Percentiles rank a stretch among this genome's conserved stretches.
phyloP scores from a whole-genome alignment of 1,140 invertebrate genomes.

The Leptoteleia sp. region DNA sequence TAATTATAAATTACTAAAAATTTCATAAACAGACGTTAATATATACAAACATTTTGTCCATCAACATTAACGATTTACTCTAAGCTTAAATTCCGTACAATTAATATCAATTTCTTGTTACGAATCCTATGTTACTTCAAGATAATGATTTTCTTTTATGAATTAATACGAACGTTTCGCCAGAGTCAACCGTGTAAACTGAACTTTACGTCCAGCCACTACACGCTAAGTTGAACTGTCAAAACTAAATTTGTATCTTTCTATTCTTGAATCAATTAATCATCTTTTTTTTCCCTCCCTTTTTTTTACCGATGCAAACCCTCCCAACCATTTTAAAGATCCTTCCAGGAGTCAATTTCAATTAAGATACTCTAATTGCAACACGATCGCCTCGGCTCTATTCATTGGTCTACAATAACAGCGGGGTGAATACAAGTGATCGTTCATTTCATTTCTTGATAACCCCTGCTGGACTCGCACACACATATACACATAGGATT shows the following conservation, averaged over 20 bases:
- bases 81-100: no score
- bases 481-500: no score
- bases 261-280: constrained; percentile 13
- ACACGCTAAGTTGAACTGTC: neutral
- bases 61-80: no score
- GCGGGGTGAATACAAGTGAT: constrained; percentile 26
- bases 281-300: no score
- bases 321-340: neutral
- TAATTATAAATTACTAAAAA: no score
- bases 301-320: neutral
- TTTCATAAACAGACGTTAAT: no score
- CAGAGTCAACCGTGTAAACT: neutral
- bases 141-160: no score
- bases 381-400: constrained; percentile 7
- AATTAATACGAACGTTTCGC: no score
- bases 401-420: constrained; percentile 16
- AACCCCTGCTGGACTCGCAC: constrained; percentile 25
- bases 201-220: neutral
- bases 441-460: constrained; percentile 28
- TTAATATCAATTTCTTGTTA: no score
- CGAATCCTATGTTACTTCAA: no score
- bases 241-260: no score
- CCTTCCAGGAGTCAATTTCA: constrained; percentile 6
- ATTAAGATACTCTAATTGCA: constrained; percentile 49
- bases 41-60: no score